Conservation (phyloP, 1,140 invertebrate species). For the Mya arenaria region DNA sequence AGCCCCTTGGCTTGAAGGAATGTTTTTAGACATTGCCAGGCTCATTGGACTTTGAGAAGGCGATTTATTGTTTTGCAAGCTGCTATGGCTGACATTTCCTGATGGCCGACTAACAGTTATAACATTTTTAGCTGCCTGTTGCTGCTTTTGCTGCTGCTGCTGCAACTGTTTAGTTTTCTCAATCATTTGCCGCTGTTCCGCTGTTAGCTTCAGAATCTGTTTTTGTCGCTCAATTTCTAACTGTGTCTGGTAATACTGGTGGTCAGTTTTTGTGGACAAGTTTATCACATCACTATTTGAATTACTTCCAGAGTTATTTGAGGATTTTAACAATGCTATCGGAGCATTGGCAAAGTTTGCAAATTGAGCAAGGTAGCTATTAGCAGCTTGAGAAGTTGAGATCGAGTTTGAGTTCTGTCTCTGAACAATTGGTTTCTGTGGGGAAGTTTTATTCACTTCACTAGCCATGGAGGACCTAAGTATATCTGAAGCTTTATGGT, state of each 20-base stretch:
- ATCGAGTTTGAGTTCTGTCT: slow-evolving; percentile 21
- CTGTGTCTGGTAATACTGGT: slow-evolving; percentile 4
- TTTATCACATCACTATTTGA: background rate
- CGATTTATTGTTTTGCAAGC: too few relatives aligned
- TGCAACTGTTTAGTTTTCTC: slow-evolving; percentile 10
- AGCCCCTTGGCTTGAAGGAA: slow-evolving; percentile 22
- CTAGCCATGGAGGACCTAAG: slow-evolving; percentile 20
- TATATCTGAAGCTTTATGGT: slow-evolving; percentile 49
- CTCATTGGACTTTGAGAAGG: slow-evolving; percentile 43
- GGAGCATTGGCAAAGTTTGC: slow-evolving; percentile 9
- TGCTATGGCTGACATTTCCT: background rate
- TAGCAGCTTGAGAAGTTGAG: background rate
- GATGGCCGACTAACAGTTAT: background rate
- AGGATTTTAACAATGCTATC: background rate
- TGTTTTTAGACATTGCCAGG: slow-evolving; percentile 38
- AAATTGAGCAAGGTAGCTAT: slow-evolving; percentile 42
- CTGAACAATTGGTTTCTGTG: slow-evolving; percentile 6
- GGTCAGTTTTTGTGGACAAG: background rate
- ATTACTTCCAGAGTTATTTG: background rate
- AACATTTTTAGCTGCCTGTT: slow-evolving; percentile 2
- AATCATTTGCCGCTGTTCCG: background rate
- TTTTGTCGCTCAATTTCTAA: slow-evolving; percentile 6
- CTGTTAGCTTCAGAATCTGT: slow-evolving; percentile 1
- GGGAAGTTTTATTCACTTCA: background rate
- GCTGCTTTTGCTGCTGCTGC: slow-evolving; percentile 12